A percentile compares a stretch with the other conserved stretches of the same genome.
phyloP scores from a whole-genome alignment of 2,888 invertebrate genomes.

The Ennomos fuscantarius region DNA sequence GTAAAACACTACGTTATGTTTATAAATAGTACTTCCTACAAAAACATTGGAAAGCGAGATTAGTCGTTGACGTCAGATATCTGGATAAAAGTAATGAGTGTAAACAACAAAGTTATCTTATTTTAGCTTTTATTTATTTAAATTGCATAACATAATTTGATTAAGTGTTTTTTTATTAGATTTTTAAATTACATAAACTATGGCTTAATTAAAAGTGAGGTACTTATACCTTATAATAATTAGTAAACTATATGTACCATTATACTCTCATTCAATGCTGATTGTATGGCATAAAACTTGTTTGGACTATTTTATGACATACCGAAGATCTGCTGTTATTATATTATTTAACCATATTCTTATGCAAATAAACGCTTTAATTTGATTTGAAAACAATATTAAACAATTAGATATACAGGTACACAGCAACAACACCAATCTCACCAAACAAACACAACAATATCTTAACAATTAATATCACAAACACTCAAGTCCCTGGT shows the following conservation, averaged over 20 bases:
- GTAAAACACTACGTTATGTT: no score
- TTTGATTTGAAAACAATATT: background rate
- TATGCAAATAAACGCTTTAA: no score
- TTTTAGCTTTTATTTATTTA: conserved; percentile 18
- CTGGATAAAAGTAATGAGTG: conserved; percentile 7
- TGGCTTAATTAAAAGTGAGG: no score
- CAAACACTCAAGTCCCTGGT: conserved; percentile 10
- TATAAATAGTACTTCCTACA: background rate
- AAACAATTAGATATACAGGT: background rate
- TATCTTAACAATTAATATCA: conserved; percentile 21
- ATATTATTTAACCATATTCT: no score
- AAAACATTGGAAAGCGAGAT: conserved; percentile 17
- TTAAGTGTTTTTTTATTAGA: background rate
- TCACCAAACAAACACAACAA: conserved; percentile 2
- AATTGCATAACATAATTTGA: conserved; percentile 1
- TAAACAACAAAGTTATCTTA: conserved; percentile 22
- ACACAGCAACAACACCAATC: background rate
- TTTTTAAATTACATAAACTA: no score
- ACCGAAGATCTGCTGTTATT: no score
- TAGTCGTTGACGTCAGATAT: conserved; percentile 18
- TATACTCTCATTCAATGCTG: no score
- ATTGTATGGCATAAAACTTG: no score
- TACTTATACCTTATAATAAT: no score
- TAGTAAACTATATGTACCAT: no score
- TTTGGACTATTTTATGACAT: no score